A percentile compares a stretch with the other conserved stretches of the same genome.
phyloP scores from a whole-genome alignment of 2,113 vertebrate species.

The Prunella fulvescens region DNA sequence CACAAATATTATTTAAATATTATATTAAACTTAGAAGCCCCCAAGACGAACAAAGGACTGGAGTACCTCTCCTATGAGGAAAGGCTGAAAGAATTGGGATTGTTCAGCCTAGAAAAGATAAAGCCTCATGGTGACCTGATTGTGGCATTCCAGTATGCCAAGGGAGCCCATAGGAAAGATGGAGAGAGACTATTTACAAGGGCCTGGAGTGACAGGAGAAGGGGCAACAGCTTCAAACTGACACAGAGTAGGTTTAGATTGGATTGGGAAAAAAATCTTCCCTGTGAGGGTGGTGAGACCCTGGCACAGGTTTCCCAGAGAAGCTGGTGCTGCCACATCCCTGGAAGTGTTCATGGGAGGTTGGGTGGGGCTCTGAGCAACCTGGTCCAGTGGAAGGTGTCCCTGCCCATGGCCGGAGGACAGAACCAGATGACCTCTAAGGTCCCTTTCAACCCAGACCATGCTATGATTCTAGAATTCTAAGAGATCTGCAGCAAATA shows the following conservation, averaged over 20 bases:
- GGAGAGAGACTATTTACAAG: neutral
- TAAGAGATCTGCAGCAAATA: neutral
- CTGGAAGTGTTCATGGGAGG: neutral
- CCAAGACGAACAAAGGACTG: neutral
- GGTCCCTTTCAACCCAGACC: neutral
- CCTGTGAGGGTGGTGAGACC: fast-evolving
- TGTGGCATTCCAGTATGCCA: neutral
- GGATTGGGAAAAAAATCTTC: neutral
- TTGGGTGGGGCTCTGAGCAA: neutral
- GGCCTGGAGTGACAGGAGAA: neutral
- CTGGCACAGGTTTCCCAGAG: fast-evolving
- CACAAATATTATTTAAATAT: neutral
- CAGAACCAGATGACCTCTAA: neutral
- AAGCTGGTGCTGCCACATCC: neutral
- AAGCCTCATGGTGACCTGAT: fast-evolving
- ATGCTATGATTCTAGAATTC: neutral
- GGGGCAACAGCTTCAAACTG: fast-evolving
- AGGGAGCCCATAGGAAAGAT: neutral
- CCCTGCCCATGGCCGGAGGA: neutral
- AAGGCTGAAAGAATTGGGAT: neutral
- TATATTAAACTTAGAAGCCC: neutral
- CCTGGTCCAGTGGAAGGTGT: neutral
- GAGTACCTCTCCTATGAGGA: neutral
- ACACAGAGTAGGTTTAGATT: fast-evolving
- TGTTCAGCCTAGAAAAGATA: neutral